Evolutionary conservation across 2,797 vertebrate species (phyloP).

Genomic region (Champsocephalus esox): DNA sequence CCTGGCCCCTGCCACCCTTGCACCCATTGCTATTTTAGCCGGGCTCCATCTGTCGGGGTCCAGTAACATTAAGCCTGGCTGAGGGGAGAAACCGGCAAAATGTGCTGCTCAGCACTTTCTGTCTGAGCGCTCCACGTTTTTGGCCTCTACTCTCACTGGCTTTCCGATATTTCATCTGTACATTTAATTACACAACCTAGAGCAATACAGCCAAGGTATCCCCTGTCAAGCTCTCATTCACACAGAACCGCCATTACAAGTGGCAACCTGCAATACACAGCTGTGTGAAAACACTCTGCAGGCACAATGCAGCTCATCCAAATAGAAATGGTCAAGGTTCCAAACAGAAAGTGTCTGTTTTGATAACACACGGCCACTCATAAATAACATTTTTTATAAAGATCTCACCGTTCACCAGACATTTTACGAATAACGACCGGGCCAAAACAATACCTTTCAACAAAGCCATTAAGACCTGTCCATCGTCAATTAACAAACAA

Average conservation of each 20-base stretch:
- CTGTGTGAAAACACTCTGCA: conserved; percentile 41
- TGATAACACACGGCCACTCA: conserved; percentile 16
- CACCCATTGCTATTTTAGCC: conserved; percentile 70
- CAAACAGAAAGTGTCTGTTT: conserved; percentile 31
- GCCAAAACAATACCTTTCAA: conserved; percentile 31
- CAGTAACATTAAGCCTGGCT: conserved; percentile 64
- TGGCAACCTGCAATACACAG: conserved; percentile 66
- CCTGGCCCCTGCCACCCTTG: conserved; percentile 58
- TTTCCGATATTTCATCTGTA: conserved; percentile 83
- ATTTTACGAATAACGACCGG: background rate
- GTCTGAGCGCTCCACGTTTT: conserved; percentile 58
- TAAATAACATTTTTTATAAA: conserved; percentile 13
- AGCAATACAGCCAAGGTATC: conserved; percentile 72
- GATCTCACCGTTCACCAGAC: background rate
- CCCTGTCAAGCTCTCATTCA: conserved; percentile 81
- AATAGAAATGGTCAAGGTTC: conserved; percentile 26
- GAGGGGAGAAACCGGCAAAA: conserved; percentile 62
- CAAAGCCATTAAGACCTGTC: conserved; percentile 5
- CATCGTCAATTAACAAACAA: conserved; percentile 67
- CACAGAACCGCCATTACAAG: conserved; percentile 53
- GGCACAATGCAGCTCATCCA: background rate
- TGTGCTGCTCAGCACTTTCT: conserved; percentile 83
- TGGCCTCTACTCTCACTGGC: conserved; percentile 71
- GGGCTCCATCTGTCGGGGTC: conserved; percentile 69
- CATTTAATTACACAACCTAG: conserved; percentile 83